Conservation (phyloP, 2,797 vertebrate species). For the Micrastur ruficollis region DNA sequence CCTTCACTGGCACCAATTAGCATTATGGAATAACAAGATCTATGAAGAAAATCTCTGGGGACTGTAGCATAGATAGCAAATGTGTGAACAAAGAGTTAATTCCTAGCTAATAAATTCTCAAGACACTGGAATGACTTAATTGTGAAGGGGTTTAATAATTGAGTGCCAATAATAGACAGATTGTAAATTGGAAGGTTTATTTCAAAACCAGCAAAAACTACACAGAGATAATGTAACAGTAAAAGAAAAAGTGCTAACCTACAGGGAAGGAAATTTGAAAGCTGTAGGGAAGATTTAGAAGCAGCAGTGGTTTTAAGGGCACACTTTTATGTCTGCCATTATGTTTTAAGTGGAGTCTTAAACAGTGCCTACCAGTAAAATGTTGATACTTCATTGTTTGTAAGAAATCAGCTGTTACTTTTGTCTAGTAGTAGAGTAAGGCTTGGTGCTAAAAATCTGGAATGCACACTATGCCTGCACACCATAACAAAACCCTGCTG, state of each 20-base stretch:
- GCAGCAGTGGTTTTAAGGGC: background rate
- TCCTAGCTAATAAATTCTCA: constrained; percentile 43
- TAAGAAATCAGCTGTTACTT: background rate
- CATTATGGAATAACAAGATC: constrained; percentile 36
- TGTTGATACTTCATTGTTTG: constrained; percentile 14
- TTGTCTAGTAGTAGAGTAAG: background rate
- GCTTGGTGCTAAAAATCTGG: background rate
- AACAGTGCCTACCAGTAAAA: constrained; percentile 2
- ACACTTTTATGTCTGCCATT: background rate
- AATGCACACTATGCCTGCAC: background rate
- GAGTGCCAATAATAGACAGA: constrained; percentile 46
- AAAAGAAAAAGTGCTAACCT: constrained; percentile 5
- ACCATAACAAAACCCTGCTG: background rate
- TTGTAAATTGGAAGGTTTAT: constrained; percentile 32
- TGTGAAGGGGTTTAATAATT: constrained; percentile 54
- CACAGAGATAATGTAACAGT: background rate
- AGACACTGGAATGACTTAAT: constrained; percentile 51
- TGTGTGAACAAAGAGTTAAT: constrained; percentile 49
- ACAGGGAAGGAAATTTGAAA: constrained; percentile 18
- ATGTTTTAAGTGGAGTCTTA: constrained; percentile 17
- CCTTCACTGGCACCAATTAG: constrained; percentile 37
- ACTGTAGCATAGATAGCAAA: background rate
- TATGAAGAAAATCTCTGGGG: constrained; percentile 9
- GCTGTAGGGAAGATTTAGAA: constrained; percentile 28
- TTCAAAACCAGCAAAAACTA: constrained; percentile 29